Evolutionary conservation across 1,140 invertebrate species (phyloP), one percentile per base, ranked within the genome.

Genomic region (Antheraea pernyi): DNA sequence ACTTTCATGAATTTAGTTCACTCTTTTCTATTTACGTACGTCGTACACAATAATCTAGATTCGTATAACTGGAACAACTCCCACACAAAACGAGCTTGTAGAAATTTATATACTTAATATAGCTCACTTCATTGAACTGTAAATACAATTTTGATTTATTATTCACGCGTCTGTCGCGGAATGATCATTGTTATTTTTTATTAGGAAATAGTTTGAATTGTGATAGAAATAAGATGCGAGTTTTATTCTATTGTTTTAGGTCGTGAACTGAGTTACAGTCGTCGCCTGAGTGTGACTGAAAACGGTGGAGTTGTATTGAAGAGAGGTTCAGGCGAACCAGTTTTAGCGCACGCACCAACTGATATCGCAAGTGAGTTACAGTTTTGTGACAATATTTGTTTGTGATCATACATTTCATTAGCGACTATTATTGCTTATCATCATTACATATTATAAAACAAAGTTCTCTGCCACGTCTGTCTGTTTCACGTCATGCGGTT

Each of bases 291-390:
- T 69, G 82, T 91, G 74, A 91, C 89, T 8, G 89, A 91, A 61
- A 82, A 83, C 7, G 89, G 89, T 3, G 89, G 84, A 16, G 89
- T 92, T 22, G 80, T 91, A 22, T 69, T 92, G 62, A 92, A 92
- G 69, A 84, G 81, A n/a, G 89, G 89, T 10, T 78, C 84, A 3
- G 87, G 80, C 0, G 90, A 92, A 66, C 90, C 90, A 0, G 78
- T 91, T 7, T 78, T 92, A 10, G 86, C 86, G 0, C 88, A 92
- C 67, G 90, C 88, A 5, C 90, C 90, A 10, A 88, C 84, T 63
- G 90, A 92, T 70, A 92, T 92, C 60, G 88, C 88, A 42, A 92
- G 90, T 92, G 81, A 85, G 88, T 84, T 69, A 30, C 22, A 59
- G n/a, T 53, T 16, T 16, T 13, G 7, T 42, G 39, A 11, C 0